A percentile compares a stretch with the other conserved stretches of the same genome.
Conservation (phyloP, 2,888 invertebrate genomes). For the Coelinius sp. region DNA sequence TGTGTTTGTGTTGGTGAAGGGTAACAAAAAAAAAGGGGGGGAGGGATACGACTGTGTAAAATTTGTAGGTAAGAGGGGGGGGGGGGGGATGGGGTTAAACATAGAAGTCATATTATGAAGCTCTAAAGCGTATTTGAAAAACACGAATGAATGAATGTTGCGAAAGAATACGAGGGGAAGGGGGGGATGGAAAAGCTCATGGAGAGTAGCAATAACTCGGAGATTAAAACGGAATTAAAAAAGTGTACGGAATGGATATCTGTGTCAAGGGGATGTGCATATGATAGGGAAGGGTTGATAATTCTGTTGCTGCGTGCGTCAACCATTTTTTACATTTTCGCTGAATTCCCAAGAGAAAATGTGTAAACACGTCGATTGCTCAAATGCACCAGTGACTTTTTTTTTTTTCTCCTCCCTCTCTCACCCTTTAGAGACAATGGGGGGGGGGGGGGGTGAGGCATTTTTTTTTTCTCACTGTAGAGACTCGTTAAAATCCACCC, state of each 20-base stretch:
- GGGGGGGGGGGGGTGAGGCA: background rate
- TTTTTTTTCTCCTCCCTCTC: background rate
- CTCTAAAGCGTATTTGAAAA: conserved; percentile 50
- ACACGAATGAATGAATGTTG: conserved; percentile 46
- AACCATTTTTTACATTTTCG: conserved; percentile 8
- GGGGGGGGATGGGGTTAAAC: conserved; percentile 14
- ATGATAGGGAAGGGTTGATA: background rate
- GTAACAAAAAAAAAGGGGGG: conserved; percentile 2
- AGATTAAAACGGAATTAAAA: conserved; percentile 70
- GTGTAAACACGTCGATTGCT: conserved; percentile 29
- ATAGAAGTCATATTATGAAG: conserved; percentile 36
- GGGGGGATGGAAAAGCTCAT: conserved; percentile 12
- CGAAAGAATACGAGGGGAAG: conserved; percentile 19
- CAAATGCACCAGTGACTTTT: conserved; percentile 22
- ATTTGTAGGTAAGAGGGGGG: conserved; percentile 1
- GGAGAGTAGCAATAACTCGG: conserved; percentile 67
- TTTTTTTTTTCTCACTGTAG: background rate
- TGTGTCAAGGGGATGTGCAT: conserved; percentile 58
- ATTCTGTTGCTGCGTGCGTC: conserved; percentile 28
- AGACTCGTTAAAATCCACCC: conserved; percentile 24
- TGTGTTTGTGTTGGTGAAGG: conserved; percentile 12
- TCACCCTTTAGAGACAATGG: conserved; percentile 9
- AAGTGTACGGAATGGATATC: conserved; percentile 64
- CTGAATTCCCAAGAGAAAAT: conserved; percentile 8
- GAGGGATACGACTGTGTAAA: conserved; percentile 1